Evolutionary conservation across 35 echinoderm and acorn worm genomes (phyloP).

Genomic region (Heliocidaris tuberculata): DNA sequence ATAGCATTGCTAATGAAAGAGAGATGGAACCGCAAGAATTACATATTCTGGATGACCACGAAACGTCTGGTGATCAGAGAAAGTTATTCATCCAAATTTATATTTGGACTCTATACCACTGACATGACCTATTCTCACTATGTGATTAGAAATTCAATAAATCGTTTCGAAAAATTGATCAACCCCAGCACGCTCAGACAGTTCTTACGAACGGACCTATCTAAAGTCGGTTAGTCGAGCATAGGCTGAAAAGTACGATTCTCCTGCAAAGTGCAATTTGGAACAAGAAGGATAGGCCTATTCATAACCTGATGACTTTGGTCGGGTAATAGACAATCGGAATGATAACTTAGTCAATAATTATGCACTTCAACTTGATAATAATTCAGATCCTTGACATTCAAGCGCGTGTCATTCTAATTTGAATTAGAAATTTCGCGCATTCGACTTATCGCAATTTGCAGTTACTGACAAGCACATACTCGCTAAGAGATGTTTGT

Average conservation of each 20-base stretch:
- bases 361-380: no score
- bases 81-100: neutral
- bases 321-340: no score
- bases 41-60: neutral
- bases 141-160: constrained; percentile 31
- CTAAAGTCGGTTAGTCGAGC: no score
- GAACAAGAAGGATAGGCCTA: no score
- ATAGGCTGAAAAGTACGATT: no score
- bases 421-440: no score
- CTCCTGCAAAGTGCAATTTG: no score
- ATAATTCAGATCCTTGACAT: neutral
- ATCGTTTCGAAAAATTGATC: constrained; percentile 24
- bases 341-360: no score
- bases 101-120: neutral
- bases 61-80: neutral
- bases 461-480: neutral
- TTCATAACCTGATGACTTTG: no score
- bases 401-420: neutral
- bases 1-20: no score
- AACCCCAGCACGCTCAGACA: neutral
- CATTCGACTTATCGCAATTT: neutral
- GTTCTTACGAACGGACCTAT: no score
- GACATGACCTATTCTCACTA: neutral
- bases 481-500: neutral
- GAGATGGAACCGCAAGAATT: neutral